Base-by-base conservation (phyloP, 2,888 invertebrate genomes). In the Hypena proboscidalis region DNA sequence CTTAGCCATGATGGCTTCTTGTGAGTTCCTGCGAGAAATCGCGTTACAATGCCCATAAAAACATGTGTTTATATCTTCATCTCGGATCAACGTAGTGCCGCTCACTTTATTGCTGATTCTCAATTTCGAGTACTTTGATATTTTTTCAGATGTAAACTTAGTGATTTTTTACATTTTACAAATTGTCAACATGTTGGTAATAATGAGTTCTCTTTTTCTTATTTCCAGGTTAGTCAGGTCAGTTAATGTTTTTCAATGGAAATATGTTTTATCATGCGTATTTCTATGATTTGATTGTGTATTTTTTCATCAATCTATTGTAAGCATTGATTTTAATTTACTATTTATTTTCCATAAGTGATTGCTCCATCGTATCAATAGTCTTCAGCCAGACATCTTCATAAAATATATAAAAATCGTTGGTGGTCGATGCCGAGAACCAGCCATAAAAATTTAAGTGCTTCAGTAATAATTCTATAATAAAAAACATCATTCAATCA, bases 401-500 rank as follows among this genome's bases (percentile, higher is more conserved):
- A 47, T 60, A n/a, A n/a, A n/a, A n/a, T n/a, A n/a, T n/a, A 49
- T 58, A 40, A 58, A 58, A 60, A 44, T 30, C 70, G 58, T 57
- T 56, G 70, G 75, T 74, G 74, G 75, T 74, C 68, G 67, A 58
- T 57, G 60, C 53, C 46, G 41, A 55, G 48, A 55, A 55, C 53
- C 53, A 56, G 45, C 62, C 71, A 62, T 77, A 72, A 77, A 77
- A 69, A 35, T 74, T 76, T 77, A 62, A 77, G 70, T 67, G 71
- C 73, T 62, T 58, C 59, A 44, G 67, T 69, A 73, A 70, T 73
- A 73, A 74, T 74, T 63, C 62, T 56, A 59, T 70, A 66, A 70
- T 72, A 75, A 73, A 67, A 70, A 67, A 64, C 70, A 70, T 68
- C 68, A 66, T 70, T 72, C 70, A 73, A 69, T 70, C 65, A 70